These are phyloP conservation scores for Biston stratarius DNA, from an alignment of 2,888 invertebrate species.

Conservation along the genomic window DNA sequence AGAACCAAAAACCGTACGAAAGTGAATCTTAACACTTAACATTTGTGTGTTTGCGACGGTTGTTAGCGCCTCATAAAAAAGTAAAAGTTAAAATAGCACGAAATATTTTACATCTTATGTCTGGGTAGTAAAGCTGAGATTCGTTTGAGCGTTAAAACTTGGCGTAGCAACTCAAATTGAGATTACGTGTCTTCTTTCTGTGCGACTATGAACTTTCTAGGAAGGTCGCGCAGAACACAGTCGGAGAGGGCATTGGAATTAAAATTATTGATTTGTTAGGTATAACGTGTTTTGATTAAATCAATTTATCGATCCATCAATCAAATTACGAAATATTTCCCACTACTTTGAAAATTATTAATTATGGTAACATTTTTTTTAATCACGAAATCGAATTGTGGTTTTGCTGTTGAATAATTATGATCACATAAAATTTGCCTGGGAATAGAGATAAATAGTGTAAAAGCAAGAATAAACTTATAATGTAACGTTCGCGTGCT, in stretches of 20 bases:
- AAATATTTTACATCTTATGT: conserved; percentile 46
- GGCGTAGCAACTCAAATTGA: conserved; percentile 54
- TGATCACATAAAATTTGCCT: too few species aligned
- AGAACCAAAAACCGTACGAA: conserved; percentile 55
- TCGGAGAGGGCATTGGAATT: conserved; percentile 47
- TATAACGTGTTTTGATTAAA: neutral
- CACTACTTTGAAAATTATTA: too few species aligned
- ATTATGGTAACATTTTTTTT: too few species aligned
- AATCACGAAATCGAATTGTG: too few species aligned
- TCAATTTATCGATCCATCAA: neutral
- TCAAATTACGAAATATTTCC: neutral
- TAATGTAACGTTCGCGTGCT: too few species aligned
- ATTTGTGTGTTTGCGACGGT: conserved; percentile 54
- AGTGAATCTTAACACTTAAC: conserved; percentile 58
- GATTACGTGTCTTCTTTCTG: conserved; percentile 64
- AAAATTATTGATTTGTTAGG: conserved; percentile 40
- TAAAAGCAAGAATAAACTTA: too few species aligned
- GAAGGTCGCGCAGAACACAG: conserved; percentile 68
- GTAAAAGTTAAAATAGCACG: conserved; percentile 55
- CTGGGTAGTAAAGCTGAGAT: conserved; percentile 49
- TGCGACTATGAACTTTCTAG: conserved; percentile 70
- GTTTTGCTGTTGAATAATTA: too few species aligned
- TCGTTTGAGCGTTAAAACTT: conserved; percentile 24
- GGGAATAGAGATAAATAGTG: too few species aligned
- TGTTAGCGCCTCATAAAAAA: conserved; percentile 63